Base-by-base conservation (phyloP, 2,113 vertebrate genomes). In the Actinemys pallida region DNA sequence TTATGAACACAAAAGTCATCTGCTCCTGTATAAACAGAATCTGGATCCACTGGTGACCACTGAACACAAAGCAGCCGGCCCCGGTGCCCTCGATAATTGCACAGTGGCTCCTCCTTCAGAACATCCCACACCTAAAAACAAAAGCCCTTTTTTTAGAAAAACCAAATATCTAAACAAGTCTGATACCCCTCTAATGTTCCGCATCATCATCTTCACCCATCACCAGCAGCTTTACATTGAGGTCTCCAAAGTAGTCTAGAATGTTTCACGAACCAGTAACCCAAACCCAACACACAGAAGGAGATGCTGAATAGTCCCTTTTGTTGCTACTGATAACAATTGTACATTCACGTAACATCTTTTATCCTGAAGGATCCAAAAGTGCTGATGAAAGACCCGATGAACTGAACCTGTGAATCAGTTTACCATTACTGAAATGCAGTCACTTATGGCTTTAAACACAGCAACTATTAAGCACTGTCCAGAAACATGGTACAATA, bases 1-100 rank as follows among this genome's bases (percentile, higher is more conserved):
- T 98, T 99, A 84, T 99, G 99, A 82, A 99, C 98, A 42, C 99
- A 99, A 97, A 99, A 99, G 97, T 99, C 99, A 96, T 99, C 99
- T 27, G 98, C 99, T 88, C 99, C 99, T 0, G 99, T 99, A 97
- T 99, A 99, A 95, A 99, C 88, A 94, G 97, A 93, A 29, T 99
- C 99, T 1, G 99, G 96, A 31, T 99, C 99, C 53, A 99, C 96
- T 0, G 99, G 99, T 2, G 99, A 99, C 99, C 99, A 99, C 4
- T 98, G 99, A 12, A 99, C 99, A 7, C 98, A 98, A 22, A 99
- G 98, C 57, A 99, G 98, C 29, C 99, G 98, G 9, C 99, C 99
- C 3, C 96, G 94, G 81, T 99, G 99, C 65, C 99, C 99, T 27
- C 99, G 98, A 97, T 99, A 99, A 97, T 99, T 99, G 92, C 97